A percentile compares a stretch with the other conserved stretches of the same genome.
These are phyloP conservation scores for Ceyx cyanopectus DNA, from an alignment of 2,113 vertebrate species.

Conservation along the genomic window DNA sequence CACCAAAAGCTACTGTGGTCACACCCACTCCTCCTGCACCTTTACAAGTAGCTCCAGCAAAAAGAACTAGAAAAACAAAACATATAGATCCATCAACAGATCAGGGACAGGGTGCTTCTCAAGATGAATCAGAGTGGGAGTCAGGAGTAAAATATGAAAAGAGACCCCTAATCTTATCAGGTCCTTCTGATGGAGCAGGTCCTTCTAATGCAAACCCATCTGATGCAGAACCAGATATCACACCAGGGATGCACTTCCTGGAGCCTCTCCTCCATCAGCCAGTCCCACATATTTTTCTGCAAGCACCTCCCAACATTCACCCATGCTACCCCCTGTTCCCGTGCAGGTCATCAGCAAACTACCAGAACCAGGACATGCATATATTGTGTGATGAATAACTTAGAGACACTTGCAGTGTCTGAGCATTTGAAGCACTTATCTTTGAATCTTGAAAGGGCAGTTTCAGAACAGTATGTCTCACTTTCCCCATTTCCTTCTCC, in stretches of 20 bases:
- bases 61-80: too few species aligned
- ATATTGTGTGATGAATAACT: background rate
- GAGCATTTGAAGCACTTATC: background rate
- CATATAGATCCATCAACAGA: too few species aligned
- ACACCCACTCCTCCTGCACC: too few species aligned
- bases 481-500: conserved; percentile 66
- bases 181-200: too few species aligned
- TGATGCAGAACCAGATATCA: background rate
- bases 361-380: background rate
- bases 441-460: background rate
- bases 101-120: too few species aligned
- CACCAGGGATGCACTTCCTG: background rate
- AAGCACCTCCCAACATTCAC: background rate
- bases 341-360: background rate
- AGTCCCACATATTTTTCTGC: background rate
- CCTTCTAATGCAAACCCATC: too few species aligned
- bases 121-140: too few species aligned
- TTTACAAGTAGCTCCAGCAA: too few species aligned
- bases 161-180: too few species aligned
- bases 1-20: too few species aligned
- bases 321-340: background rate
- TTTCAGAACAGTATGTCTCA: conserved; percentile 13
- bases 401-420: background rate
- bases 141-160: too few species aligned
- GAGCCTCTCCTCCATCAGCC: background rate